Evolutionary conservation across 2,113 vertebrate species (phyloP), one percentile per base, ranked within the genome.

Genomic region (Steatornis caripensis): DNA sequence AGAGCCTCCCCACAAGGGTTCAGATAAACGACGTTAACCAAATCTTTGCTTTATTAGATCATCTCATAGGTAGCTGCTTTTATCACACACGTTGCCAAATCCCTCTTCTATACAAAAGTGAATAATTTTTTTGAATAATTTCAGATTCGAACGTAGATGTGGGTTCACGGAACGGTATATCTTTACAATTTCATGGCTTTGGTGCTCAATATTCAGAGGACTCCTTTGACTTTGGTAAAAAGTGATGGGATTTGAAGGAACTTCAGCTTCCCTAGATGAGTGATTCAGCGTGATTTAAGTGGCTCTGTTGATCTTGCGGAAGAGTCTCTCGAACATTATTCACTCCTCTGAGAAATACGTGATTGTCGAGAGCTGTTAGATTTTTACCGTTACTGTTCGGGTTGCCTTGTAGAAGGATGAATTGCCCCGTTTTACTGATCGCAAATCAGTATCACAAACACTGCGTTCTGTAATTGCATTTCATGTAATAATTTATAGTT

Each of bases 41-140:
- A 37, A 9, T 5, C 49, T 53, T 24, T 41, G 60, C 45, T 66
- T n/a, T 34, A 17, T 15, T 27, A 12, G 7, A 30, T 69, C 14
- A 2, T 12, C 55, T 39, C 32, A 1, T 11, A 8, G 46, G 30
- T 7, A 43, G 57, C 15, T 43, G 64, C 9, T 53, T 55, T 41
- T 9, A 3, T 11, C 32, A 24, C 65, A 22, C 39, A 7, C 6
- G 0, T 6, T 48, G 54, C 23, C n/a, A 53, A 62, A 74, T 60
- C 36, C 51, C 36, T 81, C 46, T 29, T 17, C 10, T 7, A 0
- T 11, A 14, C 6, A 4, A 23, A 34, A 70, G 62, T 0, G n/a
- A 48, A 24, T n/a, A n/a, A n/a, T n/a, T n/a, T n/a, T 13, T 5
- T 13, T 27, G n/a, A 48, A 20, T 5, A 0, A 0, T 27, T 54